Percentiles rank a stretch among this genome's conserved stretches.
These are phyloP conservation scores for Sebastes minor DNA, from an alignment of 2,797 vertebrate species.

Conservation along the genomic window DNA sequence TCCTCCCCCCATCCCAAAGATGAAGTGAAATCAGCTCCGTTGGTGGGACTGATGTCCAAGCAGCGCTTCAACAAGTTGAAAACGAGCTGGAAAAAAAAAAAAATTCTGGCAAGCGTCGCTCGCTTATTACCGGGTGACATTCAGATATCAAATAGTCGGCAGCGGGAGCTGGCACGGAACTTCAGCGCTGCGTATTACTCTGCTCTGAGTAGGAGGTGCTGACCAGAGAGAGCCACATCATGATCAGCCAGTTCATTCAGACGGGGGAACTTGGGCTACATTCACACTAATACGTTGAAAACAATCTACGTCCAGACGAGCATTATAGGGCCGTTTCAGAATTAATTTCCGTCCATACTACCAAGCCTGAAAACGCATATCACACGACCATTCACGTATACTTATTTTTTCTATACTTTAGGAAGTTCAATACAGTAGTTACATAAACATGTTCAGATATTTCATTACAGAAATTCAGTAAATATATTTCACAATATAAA, in stretches of 20 bases:
- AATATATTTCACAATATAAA: too few species aligned
- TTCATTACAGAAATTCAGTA: too few species aligned
- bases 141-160: slow-evolving; percentile 63
- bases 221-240: slow-evolving; percentile 32
- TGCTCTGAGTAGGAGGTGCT: slow-evolving; percentile 53
- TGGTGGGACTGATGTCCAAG: slow-evolving; percentile 34
- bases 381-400: too few species aligned
- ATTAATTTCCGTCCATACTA: too few species aligned
- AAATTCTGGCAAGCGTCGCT: slow-evolving; percentile 43
- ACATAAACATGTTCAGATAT: too few species aligned
- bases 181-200: slow-evolving; percentile 45
- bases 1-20: background rate
- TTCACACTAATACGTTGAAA: too few species aligned
- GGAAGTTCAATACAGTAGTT: too few species aligned
- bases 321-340: too few species aligned
- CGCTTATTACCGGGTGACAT: slow-evolving; percentile 59
- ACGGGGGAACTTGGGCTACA: background rate
- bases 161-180: slow-evolving; percentile 51
- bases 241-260: slow-evolving; percentile 33
- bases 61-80: slow-evolving; percentile 50
- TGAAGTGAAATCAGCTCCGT: slow-evolving; percentile 36
- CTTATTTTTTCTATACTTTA: too few species aligned
- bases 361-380: too few species aligned
- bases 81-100: slow-evolving; percentile 40
- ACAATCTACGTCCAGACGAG: too few species aligned